Conservation (phyloP, 1,140 invertebrate genomes). For the Bursaphelenchus mucronatus region DNA sequence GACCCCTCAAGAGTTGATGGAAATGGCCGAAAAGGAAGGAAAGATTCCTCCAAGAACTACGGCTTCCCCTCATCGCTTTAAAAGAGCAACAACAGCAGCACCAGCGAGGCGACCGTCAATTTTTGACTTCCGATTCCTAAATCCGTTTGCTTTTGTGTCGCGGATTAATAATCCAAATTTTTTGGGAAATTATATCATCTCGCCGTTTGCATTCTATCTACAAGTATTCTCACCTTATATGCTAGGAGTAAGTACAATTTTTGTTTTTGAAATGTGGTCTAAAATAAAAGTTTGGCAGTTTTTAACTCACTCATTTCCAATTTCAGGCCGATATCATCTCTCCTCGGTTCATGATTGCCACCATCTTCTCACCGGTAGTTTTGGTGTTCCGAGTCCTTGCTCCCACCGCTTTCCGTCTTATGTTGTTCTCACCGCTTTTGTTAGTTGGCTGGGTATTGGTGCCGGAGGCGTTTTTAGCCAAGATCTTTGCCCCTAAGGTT, state of each 20-base stretch:
- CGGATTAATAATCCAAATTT: conserved; percentile 3
- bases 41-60: background rate
- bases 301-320: background rate
- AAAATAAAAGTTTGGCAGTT: background rate
- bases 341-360: conserved; percentile 9
- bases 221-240: conserved; percentile 9
- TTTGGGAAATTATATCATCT: conserved; percentile 12
- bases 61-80: background rate
- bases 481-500: conserved; percentile 14
- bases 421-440: conserved; percentile 10
- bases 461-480: conserved; percentile 15
- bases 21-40: conserved; percentile 1
- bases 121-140: background rate
- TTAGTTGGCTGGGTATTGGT: conserved; percentile 8
- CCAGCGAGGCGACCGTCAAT: background rate
- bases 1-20: conserved; percentile 10
- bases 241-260: background rate
- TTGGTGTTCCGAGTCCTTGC: conserved; percentile 3
- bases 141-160: conserved; percentile 9
- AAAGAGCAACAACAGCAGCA: background rate
- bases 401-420: conserved; percentile 9
- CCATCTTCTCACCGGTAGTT: conserved; percentile 6
- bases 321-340: background rate
- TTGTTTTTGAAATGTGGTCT: background rate
- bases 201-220: conserved; percentile 16